Evolutionary conservation across 2,113 vertebrate species (phyloP), one percentile per base, ranked within the genome.

Genomic region (Rynchops niger): DNA sequence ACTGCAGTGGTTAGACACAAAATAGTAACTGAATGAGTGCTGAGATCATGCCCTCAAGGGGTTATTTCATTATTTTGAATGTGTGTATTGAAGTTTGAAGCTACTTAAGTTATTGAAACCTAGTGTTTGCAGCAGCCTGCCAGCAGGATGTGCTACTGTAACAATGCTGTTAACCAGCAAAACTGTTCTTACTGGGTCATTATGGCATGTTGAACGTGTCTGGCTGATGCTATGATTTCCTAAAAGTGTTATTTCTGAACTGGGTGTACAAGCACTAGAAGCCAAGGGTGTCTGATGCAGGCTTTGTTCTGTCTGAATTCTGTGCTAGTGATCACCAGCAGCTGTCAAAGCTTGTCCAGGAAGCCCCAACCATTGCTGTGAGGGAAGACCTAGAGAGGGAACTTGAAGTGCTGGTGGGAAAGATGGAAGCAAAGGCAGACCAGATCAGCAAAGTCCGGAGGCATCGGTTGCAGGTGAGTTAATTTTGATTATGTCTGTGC

Each of bases 371-470:
- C 2, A 16, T 67, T 58, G 95, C 96, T 50, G 91, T 99, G 70
- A 98, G 98, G 81, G 98, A 98, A 61, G 98, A 98, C 32, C 96
- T 99, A 86, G 98, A 99, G 88, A 96, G 89, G 40, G 99, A 99
- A 45, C 98, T 99, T 67, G 99, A 99, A 87, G 93, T 76, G 9
- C 86, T 99, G 63, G 98, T 99, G 81, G 98, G 97, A 94, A 99
- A 97, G 95, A 99, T 99, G 99, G 99, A 99, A 97, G 98, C 98
- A 59, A 99, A 99, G 95, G 99, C 99, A 91, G 99, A 99, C 38
- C 99, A 99, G 91, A 99, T 99, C 90, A 98, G 97, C 86, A 99
- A 99, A 96, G 98, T 99, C 36, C 98, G 97, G 79, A 99, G 98
- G 79, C 99, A 99, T 85, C 98, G 98, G 92, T 88, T 97, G 52